Evolutionary conservation across 2,113 vertebrate species (phyloP).

Genomic region (Ictalurus furcatus): DNA sequence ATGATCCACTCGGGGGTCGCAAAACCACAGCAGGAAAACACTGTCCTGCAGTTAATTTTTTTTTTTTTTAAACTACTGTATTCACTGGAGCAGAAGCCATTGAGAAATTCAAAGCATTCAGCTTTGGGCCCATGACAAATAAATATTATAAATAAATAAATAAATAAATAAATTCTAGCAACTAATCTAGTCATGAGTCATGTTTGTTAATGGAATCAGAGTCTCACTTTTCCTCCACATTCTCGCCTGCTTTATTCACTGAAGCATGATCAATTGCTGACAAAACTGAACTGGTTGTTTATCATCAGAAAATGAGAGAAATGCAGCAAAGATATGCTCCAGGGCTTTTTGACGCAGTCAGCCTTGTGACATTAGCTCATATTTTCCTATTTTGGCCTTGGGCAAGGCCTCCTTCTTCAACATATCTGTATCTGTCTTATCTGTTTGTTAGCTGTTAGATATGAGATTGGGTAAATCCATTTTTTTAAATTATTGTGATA

Average conservation of each 20-base stretch:
- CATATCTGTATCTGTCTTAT: neutral
- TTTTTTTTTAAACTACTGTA: neutral
- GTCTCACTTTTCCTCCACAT: neutral
- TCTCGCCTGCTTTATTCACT: neutral
- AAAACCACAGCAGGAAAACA: neutral
- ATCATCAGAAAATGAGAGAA: neutral
- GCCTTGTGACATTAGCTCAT: neutral
- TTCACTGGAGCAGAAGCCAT: neutral
- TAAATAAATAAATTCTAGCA: neutral
- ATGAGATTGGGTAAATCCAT: neutral
- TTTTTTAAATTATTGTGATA: neutral
- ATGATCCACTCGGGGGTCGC: constrained; percentile 1
- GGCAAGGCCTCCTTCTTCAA: neutral
- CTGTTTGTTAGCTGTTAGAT: neutral
- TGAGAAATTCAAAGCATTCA: neutral
- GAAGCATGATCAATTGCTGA: neutral
- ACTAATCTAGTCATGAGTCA: neutral
- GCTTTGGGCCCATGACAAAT: neutral
- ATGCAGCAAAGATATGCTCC: neutral
- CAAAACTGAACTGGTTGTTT: neutral
- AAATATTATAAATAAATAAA: neutral
- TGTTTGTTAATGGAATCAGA: neutral
- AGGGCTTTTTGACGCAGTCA: neutral
- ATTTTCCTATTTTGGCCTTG: neutral
- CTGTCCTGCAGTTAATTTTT: neutral